Conservation (phyloP, 2,888 invertebrate species). For the Molorchus minor region DNA sequence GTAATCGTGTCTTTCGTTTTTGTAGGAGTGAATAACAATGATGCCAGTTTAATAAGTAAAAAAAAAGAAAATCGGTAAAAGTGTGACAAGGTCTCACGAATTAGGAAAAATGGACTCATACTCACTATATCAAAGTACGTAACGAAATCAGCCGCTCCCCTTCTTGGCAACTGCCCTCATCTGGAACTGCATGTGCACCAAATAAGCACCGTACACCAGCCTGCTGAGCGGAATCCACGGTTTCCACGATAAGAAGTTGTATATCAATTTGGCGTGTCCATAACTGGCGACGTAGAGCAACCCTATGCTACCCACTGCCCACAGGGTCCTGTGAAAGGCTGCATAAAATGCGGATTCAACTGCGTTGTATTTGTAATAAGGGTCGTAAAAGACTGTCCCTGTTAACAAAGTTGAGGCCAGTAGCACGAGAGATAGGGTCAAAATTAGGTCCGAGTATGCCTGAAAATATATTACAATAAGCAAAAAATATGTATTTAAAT, state of each 20-base stretch:
- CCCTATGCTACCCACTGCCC: slow-evolving; percentile 65
- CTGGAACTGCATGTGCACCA: slow-evolving; percentile 67
- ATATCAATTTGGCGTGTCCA: slow-evolving; percentile 60
- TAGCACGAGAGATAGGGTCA: slow-evolving; percentile 60
- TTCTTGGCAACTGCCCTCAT: slow-evolving; percentile 64
- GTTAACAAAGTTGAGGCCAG: slow-evolving; percentile 64
- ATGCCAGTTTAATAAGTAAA: no score
- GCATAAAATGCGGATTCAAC: slow-evolving; percentile 68
- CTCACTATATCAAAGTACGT: slow-evolving; percentile 59
- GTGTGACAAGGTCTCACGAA: not conserved
- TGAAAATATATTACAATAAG: no score
- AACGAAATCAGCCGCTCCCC: slow-evolving; percentile 62
- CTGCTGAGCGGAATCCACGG: slow-evolving; percentile 69
- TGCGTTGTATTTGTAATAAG: slow-evolving; percentile 63
- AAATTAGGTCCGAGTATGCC: slow-evolving; percentile 43
- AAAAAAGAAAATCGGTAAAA: slow-evolving; percentile 9
- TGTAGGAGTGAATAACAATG: no score
- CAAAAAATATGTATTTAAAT: no score
- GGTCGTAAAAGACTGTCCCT: slow-evolving; percentile 66
- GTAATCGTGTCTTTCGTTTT: no score
- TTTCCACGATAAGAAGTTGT: slow-evolving; percentile 66
- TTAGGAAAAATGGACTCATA: slow-evolving; percentile 14
- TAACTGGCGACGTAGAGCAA: slow-evolving; percentile 66
- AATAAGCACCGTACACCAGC: slow-evolving; percentile 69
- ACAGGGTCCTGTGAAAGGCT: slow-evolving; percentile 67